Base-by-base conservation (phyloP, 1,140 invertebrate genomes). In the Monomorium pharaonis region DNA sequence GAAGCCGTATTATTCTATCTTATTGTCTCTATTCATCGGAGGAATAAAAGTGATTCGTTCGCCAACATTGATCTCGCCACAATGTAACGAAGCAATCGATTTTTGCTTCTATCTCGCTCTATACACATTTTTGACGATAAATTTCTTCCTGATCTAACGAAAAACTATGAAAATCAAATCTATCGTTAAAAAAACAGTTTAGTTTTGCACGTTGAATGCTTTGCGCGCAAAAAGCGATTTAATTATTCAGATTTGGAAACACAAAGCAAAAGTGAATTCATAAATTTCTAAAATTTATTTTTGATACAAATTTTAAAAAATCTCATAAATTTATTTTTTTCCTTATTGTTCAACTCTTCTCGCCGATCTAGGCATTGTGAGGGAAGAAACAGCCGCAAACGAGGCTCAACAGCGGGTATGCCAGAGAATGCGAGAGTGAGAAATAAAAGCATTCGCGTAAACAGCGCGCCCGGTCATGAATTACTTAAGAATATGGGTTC, bases 401-500 rank as follows among this genome's bases (percentile, higher is more conserved):
- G n/a, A 58, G 47, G n/a, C 27, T 7, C 21, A 42, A 27, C 44
- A 58, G 62, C 44, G 21, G 42, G 21, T 24, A 24, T 67, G 12
- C 33, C 51, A 51, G 10, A 54, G 33, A 62, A 33, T 0, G 21
- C 21, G 49, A 51, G 58, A 42, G 37, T 37, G 47, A 70, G 77
- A 85, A 88, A 89, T 89, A 87, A 90, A 89, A 90, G 18, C 54
- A 74, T 81, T 86, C 47, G 49, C 60, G 44, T 47, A 42, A 70
- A 63, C 81, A 70, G 12, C 24, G 72, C 21, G 69, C 54, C 75
- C 62, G 30, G 60, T 86, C 78, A 88, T 89, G 88, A 89, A 89
- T 89, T 89, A 88, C 87, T 89, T 88, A 88, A 88, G 88, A 88
- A 89, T 86, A 81, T 56, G 84, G 72, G 86, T 81, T 72, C 67